Percentiles rank a stretch among this genome's conserved stretches.
These are phyloP conservation scores for Catharus ustulatus DNA, from an alignment of 2,797 vertebrate species.

Conservation along the genomic window DNA sequence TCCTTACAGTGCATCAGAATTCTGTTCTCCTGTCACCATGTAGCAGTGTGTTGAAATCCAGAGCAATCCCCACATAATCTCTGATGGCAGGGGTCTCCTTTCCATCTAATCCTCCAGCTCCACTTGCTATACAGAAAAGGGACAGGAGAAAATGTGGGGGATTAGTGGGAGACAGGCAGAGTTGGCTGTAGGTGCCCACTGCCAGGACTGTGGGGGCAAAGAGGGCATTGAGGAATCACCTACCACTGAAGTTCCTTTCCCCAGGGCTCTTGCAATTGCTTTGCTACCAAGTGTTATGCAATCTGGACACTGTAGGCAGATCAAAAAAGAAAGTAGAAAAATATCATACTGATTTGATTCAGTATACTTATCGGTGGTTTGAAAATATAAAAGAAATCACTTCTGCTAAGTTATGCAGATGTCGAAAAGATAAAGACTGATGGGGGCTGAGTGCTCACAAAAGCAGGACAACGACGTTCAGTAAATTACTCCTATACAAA, in stretches of 20 bases:
- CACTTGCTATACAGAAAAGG: not conserved
- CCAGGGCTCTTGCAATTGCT: not conserved
- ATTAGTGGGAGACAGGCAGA: not conserved
- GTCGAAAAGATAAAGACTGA: not conserved
- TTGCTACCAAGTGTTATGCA: not conserved
- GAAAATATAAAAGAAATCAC: not conserved
- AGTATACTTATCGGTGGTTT: not conserved
- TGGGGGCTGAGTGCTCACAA: not conserved
- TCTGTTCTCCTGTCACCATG: not conserved
- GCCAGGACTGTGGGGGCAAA: not conserved
- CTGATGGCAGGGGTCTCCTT: not conserved
- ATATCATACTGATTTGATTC: not conserved
- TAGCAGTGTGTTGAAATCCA: not conserved
- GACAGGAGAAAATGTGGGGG: not conserved
- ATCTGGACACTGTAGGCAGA: not conserved
- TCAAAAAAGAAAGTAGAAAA: not conserved
- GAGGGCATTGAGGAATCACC: not conserved
- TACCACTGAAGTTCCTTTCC: not conserved
- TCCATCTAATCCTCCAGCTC: not conserved
- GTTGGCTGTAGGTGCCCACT: not conserved
- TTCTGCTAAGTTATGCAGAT: not conserved
- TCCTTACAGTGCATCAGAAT: not conserved
- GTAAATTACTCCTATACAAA: not conserved
- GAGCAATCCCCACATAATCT: not conserved
- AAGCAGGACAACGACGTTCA: not conserved